Evolutionary conservation across 2,797 vertebrate species (phyloP).

Genomic region (Mus spretus): DNA sequence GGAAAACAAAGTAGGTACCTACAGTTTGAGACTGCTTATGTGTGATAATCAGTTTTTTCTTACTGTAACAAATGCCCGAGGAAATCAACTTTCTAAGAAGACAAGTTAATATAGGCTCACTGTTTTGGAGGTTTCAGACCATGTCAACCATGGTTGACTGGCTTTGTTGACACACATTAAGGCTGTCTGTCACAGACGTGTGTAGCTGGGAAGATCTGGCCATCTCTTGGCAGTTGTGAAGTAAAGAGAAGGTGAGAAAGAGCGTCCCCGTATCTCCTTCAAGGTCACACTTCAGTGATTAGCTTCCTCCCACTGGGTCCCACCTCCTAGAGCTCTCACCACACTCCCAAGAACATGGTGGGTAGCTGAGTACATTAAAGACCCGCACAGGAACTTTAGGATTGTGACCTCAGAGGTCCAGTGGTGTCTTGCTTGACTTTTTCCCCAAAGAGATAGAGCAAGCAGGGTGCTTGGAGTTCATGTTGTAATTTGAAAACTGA

Average conservation of each 20-base stretch:
- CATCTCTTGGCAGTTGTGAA: background rate
- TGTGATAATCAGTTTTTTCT: background rate
- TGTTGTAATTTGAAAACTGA: conserved; percentile 47
- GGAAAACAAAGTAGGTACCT: background rate
- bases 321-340: background rate
- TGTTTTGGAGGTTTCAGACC: background rate
- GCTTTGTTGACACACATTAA: background rate
- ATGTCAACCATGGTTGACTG: background rate
- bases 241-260: background rate
- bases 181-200: background rate
- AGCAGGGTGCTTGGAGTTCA: background rate
- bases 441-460: background rate
- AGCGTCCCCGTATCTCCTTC: background rate
- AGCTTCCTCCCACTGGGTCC: background rate
- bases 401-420: too few species aligned
- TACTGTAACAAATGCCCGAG: background rate
- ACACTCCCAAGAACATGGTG: background rate
- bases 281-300: background rate
- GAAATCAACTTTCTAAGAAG: background rate
- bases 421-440: background rate
- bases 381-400: background rate
- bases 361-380: background rate
- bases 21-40: background rate
- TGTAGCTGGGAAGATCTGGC: background rate
- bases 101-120: background rate